Base-by-base conservation (phyloP, 2,888 invertebrate genomes). In the Sarcophaga carnaria region DNA sequence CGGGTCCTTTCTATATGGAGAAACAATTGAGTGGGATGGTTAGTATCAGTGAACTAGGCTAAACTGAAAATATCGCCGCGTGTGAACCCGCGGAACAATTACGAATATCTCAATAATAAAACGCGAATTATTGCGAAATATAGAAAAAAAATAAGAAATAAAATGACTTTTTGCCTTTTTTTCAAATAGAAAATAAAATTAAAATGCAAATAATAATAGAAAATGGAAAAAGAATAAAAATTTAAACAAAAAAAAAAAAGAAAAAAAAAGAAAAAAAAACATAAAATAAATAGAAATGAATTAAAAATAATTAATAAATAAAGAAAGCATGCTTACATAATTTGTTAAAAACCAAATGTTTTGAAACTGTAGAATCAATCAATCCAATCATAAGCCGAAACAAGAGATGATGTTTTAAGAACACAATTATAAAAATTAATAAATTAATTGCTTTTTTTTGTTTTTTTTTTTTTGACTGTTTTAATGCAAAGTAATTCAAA, bases 271-370 rank as follows among this genome's bases (percentile, higher is more conserved):
- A 71, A 78, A 1, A 22, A 22, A 22, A 22, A 22, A 22, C 22
- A 22, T 22, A 1, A 22, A 69, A 60, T 74, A 70, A 88, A 83
- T 74, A 77, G 54, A 78, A 80, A 85, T 60, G 60, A 59, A 74
- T 69, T 66, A 66, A 54, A 79, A 86, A 80, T 77, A 85, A 86
- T 84, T 86, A 54, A 80, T 87, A 88, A 87, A 87, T 86, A 89
- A 92, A 90, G 92, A 89, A 92, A 90, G 92, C 92, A 92, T 92
- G 93, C 92, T 92, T 92, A 92, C 92, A 91, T 91, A 91, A 90
- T 91, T 89, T 91, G 91, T 91, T 89, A 91, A 91, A 88, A 92
- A 92, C 89, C 90, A 91, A 92, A 92, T 85, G 87, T 86, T 85
- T 87, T 82, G 74, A 80, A 79, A 83, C 86, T 88, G 86, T 86